Conservation (phyloP, 2,888 invertebrate genomes). For the Nephrotoma appendiculata region DNA sequence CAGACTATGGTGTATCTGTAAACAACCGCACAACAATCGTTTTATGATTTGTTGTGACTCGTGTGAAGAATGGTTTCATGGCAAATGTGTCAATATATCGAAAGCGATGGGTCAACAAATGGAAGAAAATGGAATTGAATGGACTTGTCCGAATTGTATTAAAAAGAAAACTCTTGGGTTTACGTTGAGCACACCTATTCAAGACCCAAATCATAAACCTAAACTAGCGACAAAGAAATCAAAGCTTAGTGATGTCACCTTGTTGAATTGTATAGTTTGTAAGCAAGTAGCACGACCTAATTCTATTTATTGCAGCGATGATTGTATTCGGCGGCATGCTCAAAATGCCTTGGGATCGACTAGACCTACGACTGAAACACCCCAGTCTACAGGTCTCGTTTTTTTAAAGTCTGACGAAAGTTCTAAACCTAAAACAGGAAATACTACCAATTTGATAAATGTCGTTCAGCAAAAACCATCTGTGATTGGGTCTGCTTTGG, state of each 20-base stretch:
- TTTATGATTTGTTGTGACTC: slow-evolving; percentile 97
- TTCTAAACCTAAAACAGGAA: slow-evolving; percentile 9
- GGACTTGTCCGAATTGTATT: slow-evolving; percentile 76
- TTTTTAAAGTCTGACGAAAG: neutral
- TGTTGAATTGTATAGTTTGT: slow-evolving; percentile 53
- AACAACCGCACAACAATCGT: slow-evolving; percentile 85
- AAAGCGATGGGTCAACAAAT: slow-evolving; percentile 83
- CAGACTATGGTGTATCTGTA: slow-evolving; percentile 88
- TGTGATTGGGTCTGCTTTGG: neutral
- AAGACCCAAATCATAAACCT: neutral
- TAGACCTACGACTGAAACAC: slow-evolving; percentile 16
- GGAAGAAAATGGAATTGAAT: slow-evolving; percentile 76
- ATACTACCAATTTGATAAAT: neutral
- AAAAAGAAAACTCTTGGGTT: slow-evolving; percentile 34
- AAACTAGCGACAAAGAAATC: neutral
- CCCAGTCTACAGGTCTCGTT: neutral
- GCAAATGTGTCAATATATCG: slow-evolving; percentile 90
- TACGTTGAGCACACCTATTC: neutral
- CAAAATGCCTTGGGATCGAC: slow-evolving; percentile 42
- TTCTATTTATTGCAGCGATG: slow-evolving; percentile 80
- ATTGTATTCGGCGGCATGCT: slow-evolving; percentile 74
- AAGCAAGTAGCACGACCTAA: slow-evolving; percentile 60
- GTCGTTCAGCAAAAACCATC: neutral
- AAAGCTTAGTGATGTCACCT: neutral
- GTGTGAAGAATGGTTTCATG: slow-evolving; percentile 96